Percentiles rank a stretch among this genome's conserved stretches.
phyloP scores from a whole-genome alignment of 2,113 vertebrate species.

The Marmota monax region DNA sequence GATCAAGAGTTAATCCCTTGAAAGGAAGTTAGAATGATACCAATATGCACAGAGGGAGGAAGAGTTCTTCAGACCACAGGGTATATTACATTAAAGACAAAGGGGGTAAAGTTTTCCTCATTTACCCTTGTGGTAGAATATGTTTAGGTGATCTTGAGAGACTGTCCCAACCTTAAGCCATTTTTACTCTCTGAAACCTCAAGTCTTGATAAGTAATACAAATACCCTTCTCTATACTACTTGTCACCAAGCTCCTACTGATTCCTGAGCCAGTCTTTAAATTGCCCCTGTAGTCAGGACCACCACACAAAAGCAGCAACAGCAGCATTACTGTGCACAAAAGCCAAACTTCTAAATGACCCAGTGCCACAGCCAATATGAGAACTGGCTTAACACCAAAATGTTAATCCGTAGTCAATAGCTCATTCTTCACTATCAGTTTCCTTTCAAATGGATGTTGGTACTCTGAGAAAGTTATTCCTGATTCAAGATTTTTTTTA shows the following conservation, averaged over 20 bases:
- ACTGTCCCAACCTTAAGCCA: neutral
- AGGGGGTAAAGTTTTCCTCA: neutral
- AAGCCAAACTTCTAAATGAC: neutral
- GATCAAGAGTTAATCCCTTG: neutral
- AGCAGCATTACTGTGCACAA: neutral
- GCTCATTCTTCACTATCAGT: neutral
- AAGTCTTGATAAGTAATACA: neutral
- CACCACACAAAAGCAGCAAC: neutral
- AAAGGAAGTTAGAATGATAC: neutral
- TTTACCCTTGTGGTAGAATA: neutral
- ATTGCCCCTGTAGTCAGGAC: neutral
- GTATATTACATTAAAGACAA: neutral
- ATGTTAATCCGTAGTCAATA: neutral
- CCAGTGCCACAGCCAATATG: neutral
- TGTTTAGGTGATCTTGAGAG: neutral
- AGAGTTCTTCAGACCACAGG: neutral
- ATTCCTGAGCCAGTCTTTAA: neutral
- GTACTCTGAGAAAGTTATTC: neutral
- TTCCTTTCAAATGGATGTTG: neutral
- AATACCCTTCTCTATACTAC: neutral
- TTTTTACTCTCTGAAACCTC: neutral
- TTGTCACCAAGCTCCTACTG: neutral
- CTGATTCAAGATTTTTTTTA: constrained; percentile 38
- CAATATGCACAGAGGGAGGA: neutral
- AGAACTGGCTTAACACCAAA: neutral